phyloP scores from a whole-genome alignment of 2,113 vertebrate species.

The Mus pahari region DNA sequence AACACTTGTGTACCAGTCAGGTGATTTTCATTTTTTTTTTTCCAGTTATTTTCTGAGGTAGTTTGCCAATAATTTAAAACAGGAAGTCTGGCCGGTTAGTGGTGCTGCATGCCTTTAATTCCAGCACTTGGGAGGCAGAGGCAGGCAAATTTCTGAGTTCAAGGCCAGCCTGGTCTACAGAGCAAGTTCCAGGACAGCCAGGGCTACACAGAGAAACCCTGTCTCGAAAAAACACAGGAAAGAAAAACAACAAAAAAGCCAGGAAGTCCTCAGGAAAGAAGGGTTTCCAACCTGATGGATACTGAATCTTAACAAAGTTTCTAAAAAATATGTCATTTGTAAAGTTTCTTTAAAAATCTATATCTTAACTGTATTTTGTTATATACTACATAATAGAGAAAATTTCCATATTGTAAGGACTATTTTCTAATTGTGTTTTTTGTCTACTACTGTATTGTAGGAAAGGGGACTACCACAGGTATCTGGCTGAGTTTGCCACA shows the following conservation, averaged over 20 bases:
- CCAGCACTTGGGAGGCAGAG: no score
- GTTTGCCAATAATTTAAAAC: slow-evolving; percentile 40
- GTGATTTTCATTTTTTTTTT: background rate
- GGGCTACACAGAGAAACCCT: no score
- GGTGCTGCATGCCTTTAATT: no score
- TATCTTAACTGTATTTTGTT: slow-evolving; percentile 36
- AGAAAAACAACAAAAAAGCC: background rate
- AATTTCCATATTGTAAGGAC: background rate
- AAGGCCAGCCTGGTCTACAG: no score
- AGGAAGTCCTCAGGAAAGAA: background rate
- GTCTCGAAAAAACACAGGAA: no score
- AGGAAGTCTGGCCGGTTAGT: background rate
- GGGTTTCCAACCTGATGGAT: background rate
- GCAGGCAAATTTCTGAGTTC: no score
- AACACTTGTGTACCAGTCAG: background rate
- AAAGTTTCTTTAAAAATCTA: background rate
- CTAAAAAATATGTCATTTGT: no score
- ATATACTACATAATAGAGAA: background rate
- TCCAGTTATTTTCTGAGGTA: background rate
- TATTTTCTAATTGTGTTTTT: slow-evolving; percentile 35
- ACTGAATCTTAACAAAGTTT: slow-evolving; percentile 15
- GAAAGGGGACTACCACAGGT: slow-evolving; percentile 99
- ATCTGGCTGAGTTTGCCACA: slow-evolving; percentile 98
- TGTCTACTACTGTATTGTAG: slow-evolving; percentile 80
- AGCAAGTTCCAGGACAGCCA: no score